These are phyloP conservation scores for Mormyrus proboscirostris DNA, from an alignment of 2,797 vertebrate species.

Conservation along the genomic window DNA sequence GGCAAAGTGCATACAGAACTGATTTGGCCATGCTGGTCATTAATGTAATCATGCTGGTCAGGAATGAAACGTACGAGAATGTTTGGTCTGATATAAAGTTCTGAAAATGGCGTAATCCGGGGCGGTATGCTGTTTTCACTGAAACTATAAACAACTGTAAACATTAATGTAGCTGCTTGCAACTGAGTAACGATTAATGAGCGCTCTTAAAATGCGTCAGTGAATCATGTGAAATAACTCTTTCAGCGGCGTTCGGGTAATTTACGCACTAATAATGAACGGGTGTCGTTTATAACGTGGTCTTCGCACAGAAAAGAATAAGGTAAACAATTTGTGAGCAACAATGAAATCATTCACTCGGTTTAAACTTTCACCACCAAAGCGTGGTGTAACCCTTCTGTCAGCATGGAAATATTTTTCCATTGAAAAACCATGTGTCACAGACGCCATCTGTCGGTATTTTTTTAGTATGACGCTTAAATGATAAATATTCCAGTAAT, in stretches of 20 bases:
- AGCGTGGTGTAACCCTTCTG: neutral
- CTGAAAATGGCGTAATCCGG: neutral
- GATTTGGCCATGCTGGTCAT: neutral
- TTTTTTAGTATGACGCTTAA: neutral
- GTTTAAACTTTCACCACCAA: slow-evolving; percentile 10
- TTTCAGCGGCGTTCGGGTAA: neutral
- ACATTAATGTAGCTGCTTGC: neutral
- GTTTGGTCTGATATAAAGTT: slow-evolving; percentile 2
- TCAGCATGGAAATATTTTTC: neutral
- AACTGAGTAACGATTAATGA: slow-evolving; percentile 1
- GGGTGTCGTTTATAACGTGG: neutral
- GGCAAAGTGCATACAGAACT: neutral
- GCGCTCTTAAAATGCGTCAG: neutral
- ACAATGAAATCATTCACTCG: slow-evolving; percentile 4
- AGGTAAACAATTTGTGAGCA: neutral
- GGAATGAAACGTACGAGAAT: neutral
- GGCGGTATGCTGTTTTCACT: neutral
- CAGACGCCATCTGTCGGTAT: neutral
- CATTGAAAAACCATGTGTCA: neutral
- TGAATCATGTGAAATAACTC: neutral
- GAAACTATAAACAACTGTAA: neutral
- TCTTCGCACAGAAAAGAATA: neutral
- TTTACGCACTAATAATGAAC: neutral
- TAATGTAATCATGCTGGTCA: neutral
- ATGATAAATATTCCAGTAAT: neutral